Evolutionary conservation across 2,888 invertebrate genomes (phyloP).

Genomic region (Philopedon plagiatum): DNA sequence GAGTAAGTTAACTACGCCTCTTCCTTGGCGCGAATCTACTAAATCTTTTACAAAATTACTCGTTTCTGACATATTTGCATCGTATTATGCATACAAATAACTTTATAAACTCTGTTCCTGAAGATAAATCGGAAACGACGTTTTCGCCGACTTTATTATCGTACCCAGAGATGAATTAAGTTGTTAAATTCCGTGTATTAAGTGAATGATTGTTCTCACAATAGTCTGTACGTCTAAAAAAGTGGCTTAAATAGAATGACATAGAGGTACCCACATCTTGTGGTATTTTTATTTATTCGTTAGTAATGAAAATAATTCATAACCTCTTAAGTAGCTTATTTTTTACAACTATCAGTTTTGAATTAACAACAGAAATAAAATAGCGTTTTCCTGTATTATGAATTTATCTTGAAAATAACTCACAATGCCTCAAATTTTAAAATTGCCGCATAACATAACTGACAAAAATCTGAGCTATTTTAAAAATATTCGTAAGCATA

Average conservation of each 20-base stretch:
- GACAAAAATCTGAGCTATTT: no score
- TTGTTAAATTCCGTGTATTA: constrained; percentile 62
- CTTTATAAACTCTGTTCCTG: constrained; percentile 1
- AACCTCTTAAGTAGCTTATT: no score
- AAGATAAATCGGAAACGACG: constrained; percentile 42
- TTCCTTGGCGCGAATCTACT: not conserved
- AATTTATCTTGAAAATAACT: no score
- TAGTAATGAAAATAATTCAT: not conserved
- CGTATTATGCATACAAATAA: not conserved
- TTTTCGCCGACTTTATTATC: constrained; percentile 49
- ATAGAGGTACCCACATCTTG: constrained; percentile 18
- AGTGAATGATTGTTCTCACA: constrained; percentile 64
- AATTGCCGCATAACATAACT: no score
- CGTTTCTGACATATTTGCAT: not conserved
- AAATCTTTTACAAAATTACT: not conserved
- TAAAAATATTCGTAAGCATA: no score
- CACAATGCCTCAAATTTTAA: no score
- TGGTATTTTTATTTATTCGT: not conserved
- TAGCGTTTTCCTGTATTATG: no score
- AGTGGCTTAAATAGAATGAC: constrained; percentile 14
- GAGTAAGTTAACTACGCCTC: not conserved
- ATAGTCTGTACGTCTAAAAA: constrained; percentile 51
- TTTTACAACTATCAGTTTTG: no score
- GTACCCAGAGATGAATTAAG: constrained; percentile 57
- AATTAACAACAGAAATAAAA: no score